Evolutionary conservation across 2,888 invertebrate species (phyloP).

Genomic region (Spodoptera picta): DNA sequence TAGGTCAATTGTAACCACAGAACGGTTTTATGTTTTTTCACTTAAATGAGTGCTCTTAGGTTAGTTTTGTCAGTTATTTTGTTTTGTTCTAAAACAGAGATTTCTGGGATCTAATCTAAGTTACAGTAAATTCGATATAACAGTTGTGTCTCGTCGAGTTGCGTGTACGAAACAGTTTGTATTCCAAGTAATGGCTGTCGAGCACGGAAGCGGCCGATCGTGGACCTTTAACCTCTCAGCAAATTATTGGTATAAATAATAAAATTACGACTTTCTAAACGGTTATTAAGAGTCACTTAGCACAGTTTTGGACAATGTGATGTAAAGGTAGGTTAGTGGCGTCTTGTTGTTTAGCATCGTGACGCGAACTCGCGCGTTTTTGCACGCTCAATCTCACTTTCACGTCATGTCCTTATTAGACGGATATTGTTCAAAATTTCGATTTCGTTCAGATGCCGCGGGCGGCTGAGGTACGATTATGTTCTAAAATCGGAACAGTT

Average conservation of each 20-base stretch:
- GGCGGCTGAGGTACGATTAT: conserved; percentile 54
- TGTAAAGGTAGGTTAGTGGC: conserved; percentile 52
- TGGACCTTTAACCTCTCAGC: conserved; percentile 69
- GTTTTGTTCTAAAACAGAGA: conserved; percentile 38
- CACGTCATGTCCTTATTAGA: conserved; percentile 81
- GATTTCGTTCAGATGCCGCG: conserved; percentile 71
- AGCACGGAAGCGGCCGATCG: conserved; percentile 70
- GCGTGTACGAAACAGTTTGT: conserved; percentile 65
- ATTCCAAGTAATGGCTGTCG: conserved; percentile 63
- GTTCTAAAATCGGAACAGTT: conserved; percentile 49
- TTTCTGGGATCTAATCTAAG: conserved; percentile 49
- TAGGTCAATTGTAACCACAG: conserved; percentile 27
- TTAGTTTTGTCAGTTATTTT: conserved; percentile 21
- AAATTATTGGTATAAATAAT: conserved; percentile 74
- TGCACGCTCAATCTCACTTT: conserved; percentile 74
- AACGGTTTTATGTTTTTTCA: conserved; percentile 24
- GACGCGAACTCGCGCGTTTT: conserved; percentile 65
- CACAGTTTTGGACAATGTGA: conserved; percentile 58
- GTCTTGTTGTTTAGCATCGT: conserved; percentile 53
- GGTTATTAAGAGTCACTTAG: conserved; percentile 71
- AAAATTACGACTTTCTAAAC: conserved; percentile 80
- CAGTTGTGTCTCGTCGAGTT: conserved; percentile 56
- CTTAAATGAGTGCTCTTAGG: conserved; percentile 10
- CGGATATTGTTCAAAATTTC: conserved; percentile 78
- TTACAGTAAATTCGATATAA: conserved; percentile 58